Conservation (phyloP, 2,113 vertebrate species). For the Labeo rohita region DNA sequence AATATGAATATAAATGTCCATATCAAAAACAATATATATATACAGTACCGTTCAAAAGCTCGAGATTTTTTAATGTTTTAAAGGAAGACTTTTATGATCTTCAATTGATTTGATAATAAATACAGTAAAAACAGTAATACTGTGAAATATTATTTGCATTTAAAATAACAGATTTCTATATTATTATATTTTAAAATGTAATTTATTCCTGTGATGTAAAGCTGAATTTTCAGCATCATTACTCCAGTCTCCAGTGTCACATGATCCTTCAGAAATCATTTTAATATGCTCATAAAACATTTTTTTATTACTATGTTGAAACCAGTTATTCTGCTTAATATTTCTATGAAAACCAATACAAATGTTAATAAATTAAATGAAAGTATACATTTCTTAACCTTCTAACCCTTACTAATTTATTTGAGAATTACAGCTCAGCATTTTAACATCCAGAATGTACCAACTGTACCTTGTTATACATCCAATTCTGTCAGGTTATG, state of each 20-base stretch:
- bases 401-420: no score
- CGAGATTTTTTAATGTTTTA: neutral
- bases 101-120: neutral
- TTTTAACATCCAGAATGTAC: no score
- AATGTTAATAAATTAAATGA: no score
- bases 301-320: no score
- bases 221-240: neutral
- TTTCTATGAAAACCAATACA: no score
- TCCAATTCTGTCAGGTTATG: slow-evolving; percentile 23
- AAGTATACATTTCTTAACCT: no score
- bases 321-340: no score
- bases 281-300: neutral
- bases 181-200: neutral
- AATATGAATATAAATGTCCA: neutral
- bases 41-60: neutral
- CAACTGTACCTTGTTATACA: slow-evolving; percentile 10
- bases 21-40: neutral
- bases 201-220: neutral
- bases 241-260: neutral
- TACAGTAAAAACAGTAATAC: neutral
- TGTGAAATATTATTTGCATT: neutral
- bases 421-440: no score
- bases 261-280: neutral
- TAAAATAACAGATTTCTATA: neutral
- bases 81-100: neutral